Conservation (phyloP, 2,888 invertebrate genomes). For the Zele albiditarsus region DNA sequence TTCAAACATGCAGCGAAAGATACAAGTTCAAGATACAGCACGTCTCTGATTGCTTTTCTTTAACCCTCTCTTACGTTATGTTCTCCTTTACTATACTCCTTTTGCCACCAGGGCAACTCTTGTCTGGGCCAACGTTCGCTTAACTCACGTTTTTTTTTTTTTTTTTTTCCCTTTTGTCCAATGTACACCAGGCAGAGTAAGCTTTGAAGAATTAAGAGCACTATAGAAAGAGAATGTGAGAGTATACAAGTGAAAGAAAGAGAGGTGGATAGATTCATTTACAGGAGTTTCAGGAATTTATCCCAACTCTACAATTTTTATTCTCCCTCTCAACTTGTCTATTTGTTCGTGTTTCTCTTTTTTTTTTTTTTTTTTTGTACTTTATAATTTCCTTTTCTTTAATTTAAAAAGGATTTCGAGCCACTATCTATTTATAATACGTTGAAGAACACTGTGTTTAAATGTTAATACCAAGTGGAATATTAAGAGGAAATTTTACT, state of each 20-base stretch:
- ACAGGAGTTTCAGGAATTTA: constrained; percentile 23
- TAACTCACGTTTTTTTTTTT: constrained; percentile 46
- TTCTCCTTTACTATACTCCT: constrained; percentile 41
- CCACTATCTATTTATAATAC: background rate
- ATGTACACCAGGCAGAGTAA: constrained; percentile 33
- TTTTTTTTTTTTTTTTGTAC: constrained; percentile 6
- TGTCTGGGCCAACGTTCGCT: constrained; percentile 21
- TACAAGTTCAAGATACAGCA: constrained; percentile 65
- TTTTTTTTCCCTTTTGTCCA: constrained; percentile 51
- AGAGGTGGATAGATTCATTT: constrained; percentile 31
- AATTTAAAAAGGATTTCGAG: background rate
- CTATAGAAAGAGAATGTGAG: constrained; percentile 36
- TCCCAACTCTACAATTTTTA: constrained; percentile 8
- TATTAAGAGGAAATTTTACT: constrained; percentile 60
- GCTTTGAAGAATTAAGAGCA: constrained; percentile 62
- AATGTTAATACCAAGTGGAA: constrained; percentile 14
- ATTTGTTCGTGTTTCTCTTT: background rate
- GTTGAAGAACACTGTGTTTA: background rate
- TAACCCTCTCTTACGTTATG: constrained; percentile 47
- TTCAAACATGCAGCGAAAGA: constrained; percentile 52
- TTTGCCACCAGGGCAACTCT: constrained; percentile 14
- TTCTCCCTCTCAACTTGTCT: background rate
- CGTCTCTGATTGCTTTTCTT: constrained; percentile 67
- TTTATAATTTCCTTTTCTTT: constrained; percentile 6
- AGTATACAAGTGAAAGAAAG: constrained; percentile 11